Percentiles rank a stretch among this genome's conserved stretches.
Conservation (phyloP, 2,113 vertebrate species). For the Pelobates fuscus region DNA sequence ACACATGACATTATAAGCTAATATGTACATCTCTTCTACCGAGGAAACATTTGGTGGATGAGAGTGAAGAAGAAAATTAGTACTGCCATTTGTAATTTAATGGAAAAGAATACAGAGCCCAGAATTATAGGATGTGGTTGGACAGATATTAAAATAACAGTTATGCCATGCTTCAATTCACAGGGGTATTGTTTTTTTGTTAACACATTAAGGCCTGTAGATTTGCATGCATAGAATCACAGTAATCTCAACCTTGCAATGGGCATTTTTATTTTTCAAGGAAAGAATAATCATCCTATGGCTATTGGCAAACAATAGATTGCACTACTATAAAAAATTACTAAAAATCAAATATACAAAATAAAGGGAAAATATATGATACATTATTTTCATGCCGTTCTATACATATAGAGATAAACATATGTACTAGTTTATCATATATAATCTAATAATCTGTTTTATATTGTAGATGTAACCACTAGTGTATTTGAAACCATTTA, state of each 20-base stretch:
- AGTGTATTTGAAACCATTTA: too few species aligned
- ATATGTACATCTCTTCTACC: slow-evolving; percentile 22
- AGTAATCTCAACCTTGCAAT: neutral
- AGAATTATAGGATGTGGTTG: slow-evolving; percentile 7
- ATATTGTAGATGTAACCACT: too few species aligned
- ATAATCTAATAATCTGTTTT: too few species aligned
- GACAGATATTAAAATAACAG: slow-evolving; percentile 26
- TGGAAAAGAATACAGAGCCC: slow-evolving; percentile 6
- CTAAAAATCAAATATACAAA: too few species aligned
- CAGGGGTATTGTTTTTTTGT: neutral
- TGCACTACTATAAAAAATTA: too few species aligned
- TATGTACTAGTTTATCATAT: too few species aligned
- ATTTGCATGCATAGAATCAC: neutral
- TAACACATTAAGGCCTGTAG: neutral
- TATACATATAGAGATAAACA: too few species aligned
- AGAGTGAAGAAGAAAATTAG: slow-evolving; percentile 19
- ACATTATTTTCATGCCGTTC: too few species aligned
- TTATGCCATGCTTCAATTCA: slow-evolving; percentile 17
- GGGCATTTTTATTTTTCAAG: too few species aligned
- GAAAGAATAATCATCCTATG: too few species aligned
- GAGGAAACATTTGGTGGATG: slow-evolving; percentile 17
- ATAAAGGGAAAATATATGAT: too few species aligned
- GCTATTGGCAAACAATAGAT: too few species aligned
- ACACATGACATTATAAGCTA: slow-evolving; percentile 24
- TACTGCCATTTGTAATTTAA: slow-evolving; percentile 32